Conservation (phyloP, 2,113 vertebrate genomes). For the Lampris incognitus region DNA sequence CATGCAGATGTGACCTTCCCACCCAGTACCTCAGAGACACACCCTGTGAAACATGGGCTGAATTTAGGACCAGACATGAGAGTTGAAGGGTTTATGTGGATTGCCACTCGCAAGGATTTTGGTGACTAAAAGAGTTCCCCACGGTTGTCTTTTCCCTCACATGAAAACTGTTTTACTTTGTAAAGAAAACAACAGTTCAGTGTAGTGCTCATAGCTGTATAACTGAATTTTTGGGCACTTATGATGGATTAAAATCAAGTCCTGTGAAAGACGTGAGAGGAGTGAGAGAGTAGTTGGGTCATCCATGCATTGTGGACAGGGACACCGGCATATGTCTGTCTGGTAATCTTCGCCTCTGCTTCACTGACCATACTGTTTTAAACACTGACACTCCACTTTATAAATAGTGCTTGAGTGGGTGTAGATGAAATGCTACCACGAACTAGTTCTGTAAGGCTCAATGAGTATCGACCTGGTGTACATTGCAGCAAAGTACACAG, state of each 20-base stretch:
- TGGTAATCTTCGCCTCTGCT: slow-evolving; percentile 47
- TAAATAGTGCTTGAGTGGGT: slow-evolving; percentile 24
- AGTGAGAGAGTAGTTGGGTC: slow-evolving; percentile 31
- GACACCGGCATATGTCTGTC: slow-evolving; percentile 20
- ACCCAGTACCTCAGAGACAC: neutral
- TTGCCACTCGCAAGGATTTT: slow-evolving; percentile 29
- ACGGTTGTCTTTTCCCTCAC: slow-evolving; percentile 15
- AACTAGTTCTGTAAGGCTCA: slow-evolving; percentile 1
- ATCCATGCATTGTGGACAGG: slow-evolving; percentile 36
- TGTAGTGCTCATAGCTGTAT: slow-evolving; percentile 52
- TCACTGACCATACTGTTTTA: slow-evolving; percentile 41
- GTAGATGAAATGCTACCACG: slow-evolving; percentile 44
- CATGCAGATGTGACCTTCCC: slow-evolving; percentile 17
- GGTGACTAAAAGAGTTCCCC: slow-evolving; percentile 57
- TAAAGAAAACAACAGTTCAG: slow-evolving; percentile 22
- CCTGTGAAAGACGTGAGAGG: slow-evolving; percentile 48
- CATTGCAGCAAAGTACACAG: slow-evolving; percentile 8
- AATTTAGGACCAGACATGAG: slow-evolving; percentile 23
- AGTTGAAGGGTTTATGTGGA: slow-evolving; percentile 54
- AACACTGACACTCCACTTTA: slow-evolving; percentile 26
- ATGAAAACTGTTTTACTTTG: slow-evolving; percentile 28
- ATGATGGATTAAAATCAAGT: slow-evolving; percentile 51
- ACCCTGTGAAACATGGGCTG: slow-evolving; percentile 25
- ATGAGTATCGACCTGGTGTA: neutral
- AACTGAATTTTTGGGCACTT: slow-evolving; percentile 37